Conservation (phyloP, 2,888 invertebrate genomes). For the Megalurothrips usitatus region DNA sequence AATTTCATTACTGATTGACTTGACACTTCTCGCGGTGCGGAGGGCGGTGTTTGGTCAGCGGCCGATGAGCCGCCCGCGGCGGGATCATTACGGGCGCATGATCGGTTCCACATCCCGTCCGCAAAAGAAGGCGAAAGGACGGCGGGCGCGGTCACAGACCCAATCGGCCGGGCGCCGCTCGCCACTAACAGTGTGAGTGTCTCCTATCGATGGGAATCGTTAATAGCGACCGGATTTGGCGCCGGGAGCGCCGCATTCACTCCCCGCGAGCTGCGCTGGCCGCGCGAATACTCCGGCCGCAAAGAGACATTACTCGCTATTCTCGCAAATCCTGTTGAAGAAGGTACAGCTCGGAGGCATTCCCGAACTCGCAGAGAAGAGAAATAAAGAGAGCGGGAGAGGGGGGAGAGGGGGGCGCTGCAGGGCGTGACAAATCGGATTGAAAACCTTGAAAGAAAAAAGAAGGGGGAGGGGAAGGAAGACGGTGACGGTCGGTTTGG, state of each 20-base stretch:
- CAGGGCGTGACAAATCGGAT: constrained; percentile 7
- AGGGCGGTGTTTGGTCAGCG: no score
- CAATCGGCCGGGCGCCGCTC: no score
- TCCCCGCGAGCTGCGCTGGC: neutral
- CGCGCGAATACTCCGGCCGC: neutral
- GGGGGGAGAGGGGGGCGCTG: neutral
- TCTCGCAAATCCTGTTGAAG: neutral
- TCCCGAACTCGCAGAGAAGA: neutral
- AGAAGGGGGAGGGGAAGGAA: neutral
- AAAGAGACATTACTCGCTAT: neutral
- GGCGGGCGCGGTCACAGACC: no score
- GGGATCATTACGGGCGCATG: no score
- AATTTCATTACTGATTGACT: neutral
- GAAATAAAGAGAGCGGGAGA: neutral
- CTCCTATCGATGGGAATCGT: no score
- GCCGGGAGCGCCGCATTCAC: neutral
- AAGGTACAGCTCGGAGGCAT: constrained; percentile 1
- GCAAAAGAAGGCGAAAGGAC: no score
- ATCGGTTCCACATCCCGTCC: no score
- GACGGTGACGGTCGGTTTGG: neutral
- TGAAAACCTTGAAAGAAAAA: constrained; percentile 4
- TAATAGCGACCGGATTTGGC: neutral
- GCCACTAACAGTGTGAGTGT: no score
- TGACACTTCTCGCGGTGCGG: neutral
- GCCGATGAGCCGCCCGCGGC: no score